Evolutionary conservation across 2,888 invertebrate genomes (phyloP).

Genomic region (Parascotia fuliginaria): DNA sequence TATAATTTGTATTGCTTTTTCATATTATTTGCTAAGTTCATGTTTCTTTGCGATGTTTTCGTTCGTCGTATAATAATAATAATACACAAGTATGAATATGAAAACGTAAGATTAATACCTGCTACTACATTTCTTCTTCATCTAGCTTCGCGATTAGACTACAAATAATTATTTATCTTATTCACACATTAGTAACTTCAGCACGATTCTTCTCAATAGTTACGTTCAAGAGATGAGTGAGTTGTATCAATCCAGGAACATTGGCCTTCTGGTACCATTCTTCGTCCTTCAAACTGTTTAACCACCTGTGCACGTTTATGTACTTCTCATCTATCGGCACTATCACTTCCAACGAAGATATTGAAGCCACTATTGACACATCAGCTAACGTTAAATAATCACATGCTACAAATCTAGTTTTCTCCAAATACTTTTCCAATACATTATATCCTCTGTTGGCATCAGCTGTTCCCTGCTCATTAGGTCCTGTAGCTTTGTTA

Average conservation of each 20-base stretch:
- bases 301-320: slow-evolving; percentile 48
- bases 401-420: slow-evolving; percentile 43
- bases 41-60: no score
- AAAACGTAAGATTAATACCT: no score
- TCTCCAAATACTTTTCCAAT: slow-evolving; percentile 54
- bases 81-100: no score
- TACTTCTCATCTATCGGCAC: slow-evolving; percentile 50
- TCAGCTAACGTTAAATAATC: slow-evolving; percentile 57
- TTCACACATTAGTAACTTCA: no score
- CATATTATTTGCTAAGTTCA: no score
- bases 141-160: no score
- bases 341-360: slow-evolving; percentile 45
- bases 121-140: no score
- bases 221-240: slow-evolving; percentile 21
- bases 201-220: slow-evolving; percentile 21
- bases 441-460: slow-evolving; percentile 50
- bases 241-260: slow-evolving; percentile 40
- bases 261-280: slow-evolving; percentile 55
- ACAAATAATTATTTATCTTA: no score
- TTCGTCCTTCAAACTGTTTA: slow-evolving; percentile 36
- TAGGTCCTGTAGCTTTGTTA: slow-evolving; percentile 28
- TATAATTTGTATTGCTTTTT: no score
- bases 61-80: no score
- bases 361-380: slow-evolving; percentile 48
- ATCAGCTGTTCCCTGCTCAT: slow-evolving; percentile 30